Percentiles rank a stretch among this genome's conserved stretches.
These are phyloP conservation scores for Sinelater perroti DNA, from an alignment of 2,888 invertebrate species.

Conservation along the genomic window DNA sequence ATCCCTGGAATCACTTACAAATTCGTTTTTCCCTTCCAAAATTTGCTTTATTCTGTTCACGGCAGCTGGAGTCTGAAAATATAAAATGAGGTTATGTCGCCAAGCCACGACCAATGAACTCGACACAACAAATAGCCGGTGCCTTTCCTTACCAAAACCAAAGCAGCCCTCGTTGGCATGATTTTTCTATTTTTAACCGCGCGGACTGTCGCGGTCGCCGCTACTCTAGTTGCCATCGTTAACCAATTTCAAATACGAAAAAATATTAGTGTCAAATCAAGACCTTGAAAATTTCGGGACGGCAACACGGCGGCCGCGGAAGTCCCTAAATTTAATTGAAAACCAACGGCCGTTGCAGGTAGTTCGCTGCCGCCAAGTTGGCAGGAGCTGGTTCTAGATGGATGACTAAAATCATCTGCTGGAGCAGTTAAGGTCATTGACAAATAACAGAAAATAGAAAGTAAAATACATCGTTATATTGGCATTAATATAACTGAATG, in stretches of 20 bases:
- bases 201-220: slow-evolving; percentile 88
- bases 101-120: no score
- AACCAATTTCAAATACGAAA: slow-evolving; percentile 7
- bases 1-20: slow-evolving; percentile 63
- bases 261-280: background rate
- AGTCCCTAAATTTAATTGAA: background rate
- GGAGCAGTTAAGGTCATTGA: slow-evolving; percentile 50
- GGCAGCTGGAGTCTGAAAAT: slow-evolving; percentile 79
- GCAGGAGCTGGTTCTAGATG: slow-evolving; percentile 31
- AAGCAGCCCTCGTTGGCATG: slow-evolving; percentile 84
- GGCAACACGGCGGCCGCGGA: background rate
- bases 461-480: slow-evolving; percentile 18
- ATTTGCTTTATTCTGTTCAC: slow-evolving; percentile 85
- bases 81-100: slow-evolving; percentile 44
- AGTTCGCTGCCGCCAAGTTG: slow-evolving; percentile 6
- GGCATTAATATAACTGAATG: slow-evolving; percentile 17
- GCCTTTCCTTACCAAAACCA: slow-evolving; percentile 70
- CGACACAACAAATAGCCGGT: no score
- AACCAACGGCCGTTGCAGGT: background rate
- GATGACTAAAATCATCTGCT: slow-evolving; percentile 49
- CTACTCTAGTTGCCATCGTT: slow-evolving; percentile 78
- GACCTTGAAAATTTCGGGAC: background rate
- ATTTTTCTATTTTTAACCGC: slow-evolving; percentile 83
- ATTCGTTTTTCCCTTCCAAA: slow-evolving; percentile 77
- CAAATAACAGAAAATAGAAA: slow-evolving; percentile 43